Evolutionary conservation across 2,113 vertebrate species (phyloP).

Genomic region (Tyrannus savana): DNA sequence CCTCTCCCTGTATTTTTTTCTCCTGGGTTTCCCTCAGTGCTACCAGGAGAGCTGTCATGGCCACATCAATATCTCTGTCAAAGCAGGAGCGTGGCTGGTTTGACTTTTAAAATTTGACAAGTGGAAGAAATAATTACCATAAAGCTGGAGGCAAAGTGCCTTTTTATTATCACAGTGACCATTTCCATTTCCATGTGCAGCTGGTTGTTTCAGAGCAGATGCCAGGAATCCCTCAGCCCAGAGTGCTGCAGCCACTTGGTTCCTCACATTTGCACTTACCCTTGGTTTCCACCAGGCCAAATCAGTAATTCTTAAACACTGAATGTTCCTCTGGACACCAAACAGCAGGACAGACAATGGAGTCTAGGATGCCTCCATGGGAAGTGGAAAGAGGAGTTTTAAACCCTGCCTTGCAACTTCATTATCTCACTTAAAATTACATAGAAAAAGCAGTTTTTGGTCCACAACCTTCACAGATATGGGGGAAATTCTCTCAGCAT

Average conservation of each 20-base stretch:
- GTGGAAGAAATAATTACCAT: background rate
- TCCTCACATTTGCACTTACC: background rate
- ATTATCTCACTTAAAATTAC: background rate
- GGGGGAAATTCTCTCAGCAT: background rate
- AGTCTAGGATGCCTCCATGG: background rate
- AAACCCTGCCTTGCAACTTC: background rate
- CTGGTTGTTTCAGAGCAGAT: background rate
- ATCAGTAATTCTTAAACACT: background rate
- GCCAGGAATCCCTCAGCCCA: background rate
- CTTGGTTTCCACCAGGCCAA: background rate
- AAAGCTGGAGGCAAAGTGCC: background rate
- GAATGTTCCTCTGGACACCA: background rate
- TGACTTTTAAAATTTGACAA: background rate
- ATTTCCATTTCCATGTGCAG: background rate
- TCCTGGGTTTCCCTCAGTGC: accelerated
- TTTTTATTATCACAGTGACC: background rate
- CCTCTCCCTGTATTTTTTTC: background rate
- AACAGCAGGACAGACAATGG: accelerated
- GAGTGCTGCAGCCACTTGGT: too few species aligned
- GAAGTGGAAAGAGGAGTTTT: background rate
- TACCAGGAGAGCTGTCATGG: background rate
- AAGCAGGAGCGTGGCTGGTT: background rate
- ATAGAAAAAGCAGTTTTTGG: background rate
- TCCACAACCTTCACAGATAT: background rate
- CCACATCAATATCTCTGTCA: background rate